A percentile compares a stretch with the other conserved stretches of the same genome.
Conservation (phyloP, 2,113 vertebrate genomes). For the Pelvicachromis taeniatus region DNA sequence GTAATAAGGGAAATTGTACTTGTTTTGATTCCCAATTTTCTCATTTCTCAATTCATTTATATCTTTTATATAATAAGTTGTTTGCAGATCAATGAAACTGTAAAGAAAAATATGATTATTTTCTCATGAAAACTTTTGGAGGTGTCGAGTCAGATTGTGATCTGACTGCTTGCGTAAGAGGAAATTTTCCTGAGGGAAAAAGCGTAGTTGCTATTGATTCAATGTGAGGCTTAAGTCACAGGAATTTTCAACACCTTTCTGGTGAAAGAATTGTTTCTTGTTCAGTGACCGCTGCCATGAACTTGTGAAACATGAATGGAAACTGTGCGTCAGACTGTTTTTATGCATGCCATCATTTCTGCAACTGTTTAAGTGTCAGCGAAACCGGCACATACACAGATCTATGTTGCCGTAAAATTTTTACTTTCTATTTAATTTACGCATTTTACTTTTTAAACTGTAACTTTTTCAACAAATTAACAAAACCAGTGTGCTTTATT, state of each 20-base stretch:
- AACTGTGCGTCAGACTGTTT: background rate
- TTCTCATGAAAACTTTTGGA: background rate
- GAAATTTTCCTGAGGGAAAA: background rate
- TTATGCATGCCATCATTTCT: background rate
- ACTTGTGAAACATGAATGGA: constrained; percentile 3
- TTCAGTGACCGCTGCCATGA: background rate
- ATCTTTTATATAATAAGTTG: background rate
- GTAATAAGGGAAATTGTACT: background rate
- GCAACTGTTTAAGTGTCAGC: background rate
- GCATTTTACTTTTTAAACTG: background rate
- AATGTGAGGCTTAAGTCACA: background rate
- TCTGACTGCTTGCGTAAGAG: background rate
- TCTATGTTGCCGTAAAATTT: background rate
- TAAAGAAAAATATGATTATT: background rate
- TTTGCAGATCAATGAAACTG: background rate
- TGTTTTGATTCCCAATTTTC: background rate
- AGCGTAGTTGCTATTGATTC: background rate
- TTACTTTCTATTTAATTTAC: background rate
- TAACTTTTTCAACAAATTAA: rapidly evolving
- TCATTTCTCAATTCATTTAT: background rate
- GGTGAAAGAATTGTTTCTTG: background rate
- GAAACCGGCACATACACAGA: background rate
- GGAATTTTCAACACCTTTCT: background rate
- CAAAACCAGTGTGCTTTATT: background rate
- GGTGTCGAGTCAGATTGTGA: background rate